Evolutionary conservation across 1,140 invertebrate genomes (phyloP).

Genomic region (Carcinoscorpius rotundicauda): DNA sequence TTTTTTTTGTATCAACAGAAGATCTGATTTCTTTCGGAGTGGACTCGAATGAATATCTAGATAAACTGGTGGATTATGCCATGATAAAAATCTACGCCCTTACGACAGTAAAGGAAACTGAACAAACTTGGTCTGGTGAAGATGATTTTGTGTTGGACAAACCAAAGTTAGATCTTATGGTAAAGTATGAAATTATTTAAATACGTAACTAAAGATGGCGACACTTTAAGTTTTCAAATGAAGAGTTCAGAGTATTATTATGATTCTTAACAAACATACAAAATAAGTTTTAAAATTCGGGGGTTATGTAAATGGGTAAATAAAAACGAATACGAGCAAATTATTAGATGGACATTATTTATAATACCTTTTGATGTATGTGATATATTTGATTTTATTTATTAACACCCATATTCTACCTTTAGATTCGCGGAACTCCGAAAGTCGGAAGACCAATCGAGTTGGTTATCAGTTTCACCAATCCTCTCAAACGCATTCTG

Average conservation of each 20-base stretch:
- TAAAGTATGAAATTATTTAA: constrained; percentile 7
- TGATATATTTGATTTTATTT: neutral
- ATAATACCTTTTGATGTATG: neutral
- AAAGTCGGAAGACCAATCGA: constrained; percentile 46
- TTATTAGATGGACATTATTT: neutral
- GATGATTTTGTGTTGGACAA: constrained; percentile 80
- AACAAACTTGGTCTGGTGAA: constrained; percentile 78
- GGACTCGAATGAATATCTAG: constrained; percentile 63
- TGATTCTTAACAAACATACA: no score
- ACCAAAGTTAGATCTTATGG: constrained; percentile 47
- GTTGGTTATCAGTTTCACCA: constrained; percentile 54
- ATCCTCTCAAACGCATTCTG: constrained; percentile 62
- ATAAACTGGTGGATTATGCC: constrained; percentile 60
- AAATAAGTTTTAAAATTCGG: no score
- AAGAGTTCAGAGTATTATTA: no score
- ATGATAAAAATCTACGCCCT: constrained; percentile 74
- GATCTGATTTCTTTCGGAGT: constrained; percentile 57
- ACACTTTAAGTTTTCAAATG: no score
- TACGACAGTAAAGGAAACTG: constrained; percentile 63
- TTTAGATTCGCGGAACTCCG: constrained; percentile 6
- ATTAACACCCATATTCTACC: neutral
- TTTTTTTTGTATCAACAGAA: constrained; percentile 28
- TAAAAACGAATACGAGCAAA: no score
- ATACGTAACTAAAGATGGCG: no score
- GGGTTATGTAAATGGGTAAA: no score